Evolutionary conservation across 2,888 invertebrate genomes (phyloP), one percentile per base, ranked within the genome.

Genomic region (Agrochola lota): DNA sequence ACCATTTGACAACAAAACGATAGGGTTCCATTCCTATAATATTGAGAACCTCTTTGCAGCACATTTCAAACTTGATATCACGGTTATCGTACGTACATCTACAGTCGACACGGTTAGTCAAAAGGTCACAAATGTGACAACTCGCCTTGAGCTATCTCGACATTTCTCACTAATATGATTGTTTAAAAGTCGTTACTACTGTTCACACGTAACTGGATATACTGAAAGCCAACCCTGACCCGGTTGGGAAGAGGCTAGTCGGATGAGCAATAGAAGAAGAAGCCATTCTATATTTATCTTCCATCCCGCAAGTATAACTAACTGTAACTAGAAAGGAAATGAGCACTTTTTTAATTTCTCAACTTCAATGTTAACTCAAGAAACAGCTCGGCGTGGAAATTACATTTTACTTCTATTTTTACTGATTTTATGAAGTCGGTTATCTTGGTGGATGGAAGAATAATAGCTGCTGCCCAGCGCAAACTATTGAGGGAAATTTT

Each of bases 301-400:
- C 43, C 66, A 68, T 57, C 17, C 20, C 68, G 9, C 67, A 59
- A 73, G 46, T 59, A 52, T 0, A 70, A 49, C 40, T 0, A 70
- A 49, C 40, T 26, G 43, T 46, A 6, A 30, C 26, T 35, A 30
- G n/a, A 35, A 26, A 40, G 71, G 70, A 81, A 63, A 77, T 60
- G 46, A 77, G 55, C 63, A 67, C 35, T 81, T 69, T 71, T 77
- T 71, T 52, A 55, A 69, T 85, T 55, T n/a, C 73, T 49, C 2
- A 62, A 59, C 35, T 75, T 8, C 59, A 55, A 26, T 72, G 69
- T 59, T 80, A 85, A 46, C 49, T 66, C 20, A 35, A 69, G 55
- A 67, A 72, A 62, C 46, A 35, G 20, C 49, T 60, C 43, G 35
- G 30, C 35, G 40, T 30, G 62, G 57, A 73, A 85, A 81, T 85